These are phyloP conservation scores for Orussus abietinus DNA, from an alignment of 1,140 invertebrate genomes.

Conservation along the genomic window DNA sequence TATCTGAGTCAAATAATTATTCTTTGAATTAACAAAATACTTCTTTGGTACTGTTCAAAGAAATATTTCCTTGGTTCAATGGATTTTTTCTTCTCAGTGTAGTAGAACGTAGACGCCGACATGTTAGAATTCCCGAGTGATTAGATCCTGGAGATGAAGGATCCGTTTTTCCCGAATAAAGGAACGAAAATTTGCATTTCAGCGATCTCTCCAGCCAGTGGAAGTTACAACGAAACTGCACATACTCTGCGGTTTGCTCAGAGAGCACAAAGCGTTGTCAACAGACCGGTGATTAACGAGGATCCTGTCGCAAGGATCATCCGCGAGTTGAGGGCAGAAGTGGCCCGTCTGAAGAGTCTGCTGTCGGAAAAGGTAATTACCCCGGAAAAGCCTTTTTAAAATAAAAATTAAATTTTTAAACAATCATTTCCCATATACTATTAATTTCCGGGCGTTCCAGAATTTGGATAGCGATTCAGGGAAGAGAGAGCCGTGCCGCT, in stretches of 20 bases:
- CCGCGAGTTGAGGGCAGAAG: conserved; percentile 57
- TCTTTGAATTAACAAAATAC: too few species aligned
- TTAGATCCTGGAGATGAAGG: too few species aligned
- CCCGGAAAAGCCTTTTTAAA: not conserved
- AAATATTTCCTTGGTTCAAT: too few species aligned
- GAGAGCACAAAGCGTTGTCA: conserved; percentile 66
- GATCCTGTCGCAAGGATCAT: conserved; percentile 59
- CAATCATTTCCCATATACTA: not conserved
- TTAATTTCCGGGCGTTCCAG: not conserved
- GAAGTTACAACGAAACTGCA: conserved; percentile 67
- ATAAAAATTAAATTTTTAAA: conserved; percentile 2
- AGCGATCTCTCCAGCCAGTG: conserved; percentile 67
- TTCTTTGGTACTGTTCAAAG: too few species aligned
- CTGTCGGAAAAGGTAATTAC: conserved; percentile 36
- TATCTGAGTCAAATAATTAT: too few species aligned
- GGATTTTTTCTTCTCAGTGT: too few species aligned
- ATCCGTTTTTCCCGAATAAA: too few species aligned
- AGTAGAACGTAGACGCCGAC: too few species aligned
- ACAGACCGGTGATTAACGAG: conserved; percentile 64
- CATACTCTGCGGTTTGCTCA: conserved; percentile 69
- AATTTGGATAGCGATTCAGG: conserved; percentile 14
- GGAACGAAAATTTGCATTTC: too few species aligned
- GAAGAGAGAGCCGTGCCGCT: conserved; percentile 16
- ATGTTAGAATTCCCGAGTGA: too few species aligned
- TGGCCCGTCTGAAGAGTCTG: conserved; percentile 52